Evolutionary conservation across 2,888 invertebrate genomes (phyloP).

Genomic region (Dasypolia templi): DNA sequence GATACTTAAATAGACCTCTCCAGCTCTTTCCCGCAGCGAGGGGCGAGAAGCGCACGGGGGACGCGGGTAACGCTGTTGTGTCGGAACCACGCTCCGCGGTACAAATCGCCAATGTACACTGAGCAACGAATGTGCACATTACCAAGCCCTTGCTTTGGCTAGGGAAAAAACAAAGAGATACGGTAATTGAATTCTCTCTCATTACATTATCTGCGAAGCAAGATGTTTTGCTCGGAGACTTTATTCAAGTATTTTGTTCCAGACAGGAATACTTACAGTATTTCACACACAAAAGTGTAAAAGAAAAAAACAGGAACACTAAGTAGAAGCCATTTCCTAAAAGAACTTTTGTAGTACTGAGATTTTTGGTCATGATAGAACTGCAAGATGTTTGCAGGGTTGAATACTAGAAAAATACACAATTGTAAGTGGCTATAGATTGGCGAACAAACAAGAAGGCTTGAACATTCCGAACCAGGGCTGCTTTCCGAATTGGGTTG

Average conservation of each 20-base stretch:
- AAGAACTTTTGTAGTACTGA: slow-evolving; percentile 20
- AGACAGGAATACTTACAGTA: slow-evolving; percentile 63
- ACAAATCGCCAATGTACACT: slow-evolving; percentile 87
- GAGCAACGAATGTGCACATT: slow-evolving; percentile 87
- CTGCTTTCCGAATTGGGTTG: no score
- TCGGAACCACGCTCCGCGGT: slow-evolving; percentile 85
- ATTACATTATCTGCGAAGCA: slow-evolving; percentile 86
- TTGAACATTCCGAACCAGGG: slow-evolving; percentile 23
- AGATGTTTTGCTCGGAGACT: slow-evolving; percentile 76
- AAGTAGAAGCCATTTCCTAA: slow-evolving; percentile 21
- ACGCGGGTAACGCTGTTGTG: slow-evolving; percentile 85
- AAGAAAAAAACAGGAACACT: slow-evolving; percentile 13
- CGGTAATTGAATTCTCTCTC: slow-evolving; percentile 87
- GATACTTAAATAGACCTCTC: slow-evolving; percentile 89
- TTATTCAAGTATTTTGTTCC: slow-evolving; percentile 69
- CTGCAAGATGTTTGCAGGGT: slow-evolving; percentile 1
- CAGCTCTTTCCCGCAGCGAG: slow-evolving; percentile 82
- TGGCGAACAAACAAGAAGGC: slow-evolving; percentile 34
- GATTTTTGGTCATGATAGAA: slow-evolving; percentile 16
- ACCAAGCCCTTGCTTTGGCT: slow-evolving; percentile 75
- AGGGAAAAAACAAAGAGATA: slow-evolving; percentile 83
- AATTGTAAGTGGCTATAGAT: slow-evolving; percentile 1
- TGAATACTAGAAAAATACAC: background rate
- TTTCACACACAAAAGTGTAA: slow-evolving; percentile 41
- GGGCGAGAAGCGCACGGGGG: slow-evolving; percentile 71